Percentiles rank a stretch among this genome's conserved stretches.
These are phyloP conservation scores for Agapornis roseicollis DNA, from an alignment of 2,113 vertebrate species.

Conservation along the genomic window DNA sequence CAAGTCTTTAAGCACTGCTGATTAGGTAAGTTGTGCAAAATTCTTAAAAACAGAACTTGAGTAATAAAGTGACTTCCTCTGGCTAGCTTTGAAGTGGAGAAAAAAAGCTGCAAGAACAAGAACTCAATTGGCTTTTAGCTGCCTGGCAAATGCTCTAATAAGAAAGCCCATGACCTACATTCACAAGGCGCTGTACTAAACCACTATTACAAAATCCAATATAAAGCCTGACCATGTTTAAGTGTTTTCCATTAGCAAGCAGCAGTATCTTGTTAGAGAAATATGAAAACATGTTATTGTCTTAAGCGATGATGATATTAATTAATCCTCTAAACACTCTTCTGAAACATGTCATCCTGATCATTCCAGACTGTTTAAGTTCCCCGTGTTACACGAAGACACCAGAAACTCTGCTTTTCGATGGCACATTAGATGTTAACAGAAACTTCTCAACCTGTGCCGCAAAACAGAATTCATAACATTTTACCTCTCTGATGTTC, in stretches of 20 bases:
- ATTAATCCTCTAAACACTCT: slow-evolving; percentile 38
- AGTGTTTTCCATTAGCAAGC: slow-evolving; percentile 46
- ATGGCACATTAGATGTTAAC: neutral
- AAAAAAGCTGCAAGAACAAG: slow-evolving; percentile 26
- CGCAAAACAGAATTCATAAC: neutral
- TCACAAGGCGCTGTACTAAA: slow-evolving; percentile 47
- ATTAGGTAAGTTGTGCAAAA: neutral
- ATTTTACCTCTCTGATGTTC: neutral
- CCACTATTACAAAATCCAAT: slow-evolving; percentile 62
- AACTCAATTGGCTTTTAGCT: slow-evolving; percentile 58
- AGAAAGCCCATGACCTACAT: slow-evolving; percentile 60
- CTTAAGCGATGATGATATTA: slow-evolving; percentile 9
- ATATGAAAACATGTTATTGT: slow-evolving; percentile 47
- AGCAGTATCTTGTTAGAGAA: slow-evolving; percentile 42
- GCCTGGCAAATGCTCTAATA: slow-evolving; percentile 41
- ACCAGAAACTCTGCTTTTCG: neutral
- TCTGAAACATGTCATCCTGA: neutral
- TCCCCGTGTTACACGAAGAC: neutral
- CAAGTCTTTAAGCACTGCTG: neutral
- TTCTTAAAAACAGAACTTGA: slow-evolving; percentile 11
- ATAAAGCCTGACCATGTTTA: slow-evolving; percentile 43
- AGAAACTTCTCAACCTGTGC: neutral
- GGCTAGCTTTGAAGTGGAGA: slow-evolving; percentile 45
- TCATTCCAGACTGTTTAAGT: neutral
- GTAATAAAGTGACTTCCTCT: slow-evolving; percentile 52